Percentiles rank a stretch among this genome's conserved stretches.
phyloP scores from a whole-genome alignment of 2,888 invertebrate species.

The Chymomyza amoena region DNA sequence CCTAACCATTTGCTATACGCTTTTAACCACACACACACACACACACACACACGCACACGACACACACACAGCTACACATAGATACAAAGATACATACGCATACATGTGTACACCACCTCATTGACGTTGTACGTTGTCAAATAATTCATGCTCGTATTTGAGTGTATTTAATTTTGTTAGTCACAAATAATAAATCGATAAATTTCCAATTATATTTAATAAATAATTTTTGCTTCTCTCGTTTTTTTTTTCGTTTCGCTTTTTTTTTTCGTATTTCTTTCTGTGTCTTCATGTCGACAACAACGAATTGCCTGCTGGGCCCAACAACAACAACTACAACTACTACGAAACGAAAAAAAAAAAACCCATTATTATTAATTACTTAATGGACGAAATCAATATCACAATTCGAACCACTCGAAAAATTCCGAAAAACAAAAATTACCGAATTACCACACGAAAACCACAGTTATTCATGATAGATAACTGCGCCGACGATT shows the following conservation, averaged over 20 bases:
- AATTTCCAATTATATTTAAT: conserved; percentile 69
- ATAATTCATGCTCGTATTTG: conserved; percentile 71
- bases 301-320: background rate
- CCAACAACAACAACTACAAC: conserved; percentile 3
- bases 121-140: conserved; percentile 67
- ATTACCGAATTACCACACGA: conserved; percentile 3
- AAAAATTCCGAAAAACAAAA: background rate
- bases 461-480: conserved; percentile 96
- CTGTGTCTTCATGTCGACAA: conserved; percentile 6
- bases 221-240: conserved; percentile 53
- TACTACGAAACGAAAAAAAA: background rate
- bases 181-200: conserved; percentile 70
- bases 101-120: conserved; percentile 49
- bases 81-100: conserved; percentile 25
- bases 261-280: conserved; percentile 16
- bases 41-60: conserved; percentile 12
- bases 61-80: conserved; percentile 12
- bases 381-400: conserved; percentile 14
- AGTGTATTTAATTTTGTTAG: conserved; percentile 69
- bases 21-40: conserved; percentile 23
- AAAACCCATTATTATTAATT: background rate
- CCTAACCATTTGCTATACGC: conserved; percentile 40
- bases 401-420: background rate
- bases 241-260: conserved; percentile 10
- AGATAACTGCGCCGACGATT: conserved; percentile 99